These are phyloP conservation scores for Chelonoidis abingdonii DNA, from an alignment of 2,113 vertebrate genomes.

Conservation along the genomic window DNA sequence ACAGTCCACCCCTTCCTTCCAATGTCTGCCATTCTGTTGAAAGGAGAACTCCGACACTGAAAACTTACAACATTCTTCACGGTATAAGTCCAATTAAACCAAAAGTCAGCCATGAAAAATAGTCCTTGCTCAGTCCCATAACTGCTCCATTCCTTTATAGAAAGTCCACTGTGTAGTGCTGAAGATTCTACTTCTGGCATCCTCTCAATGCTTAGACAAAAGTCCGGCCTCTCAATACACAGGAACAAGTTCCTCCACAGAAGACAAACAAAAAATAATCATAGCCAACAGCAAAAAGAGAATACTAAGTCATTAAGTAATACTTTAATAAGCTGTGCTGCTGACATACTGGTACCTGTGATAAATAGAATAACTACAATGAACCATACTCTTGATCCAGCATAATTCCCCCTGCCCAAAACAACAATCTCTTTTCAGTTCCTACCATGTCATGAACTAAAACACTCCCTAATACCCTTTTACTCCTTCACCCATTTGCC, in stretches of 20 bases:
- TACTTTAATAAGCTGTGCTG: background rate
- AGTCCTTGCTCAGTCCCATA: background rate
- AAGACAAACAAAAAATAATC: background rate
- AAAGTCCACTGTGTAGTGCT: background rate
- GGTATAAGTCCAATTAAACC: background rate
- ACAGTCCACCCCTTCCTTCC: background rate
- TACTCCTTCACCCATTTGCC: background rate
- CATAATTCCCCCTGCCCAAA: background rate
- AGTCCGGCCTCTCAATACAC: background rate
- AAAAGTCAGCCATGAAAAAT: background rate
- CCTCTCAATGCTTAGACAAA: background rate
- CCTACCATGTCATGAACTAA: background rate
- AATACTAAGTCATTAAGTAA: background rate
- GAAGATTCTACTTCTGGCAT: background rate
- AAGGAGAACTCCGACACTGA: background rate
- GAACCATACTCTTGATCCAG: background rate
- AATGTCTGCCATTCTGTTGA: background rate
- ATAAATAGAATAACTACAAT: background rate
- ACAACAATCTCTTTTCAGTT: background rate
- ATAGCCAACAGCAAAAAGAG: background rate
- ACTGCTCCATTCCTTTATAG: background rate
- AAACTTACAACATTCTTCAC: background rate
- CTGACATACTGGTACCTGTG: background rate
- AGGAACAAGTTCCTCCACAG: background rate
- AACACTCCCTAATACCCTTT: background rate